phyloP scores from a whole-genome alignment of 1,140 invertebrate species.

The Zaprionus vittiger region DNA sequence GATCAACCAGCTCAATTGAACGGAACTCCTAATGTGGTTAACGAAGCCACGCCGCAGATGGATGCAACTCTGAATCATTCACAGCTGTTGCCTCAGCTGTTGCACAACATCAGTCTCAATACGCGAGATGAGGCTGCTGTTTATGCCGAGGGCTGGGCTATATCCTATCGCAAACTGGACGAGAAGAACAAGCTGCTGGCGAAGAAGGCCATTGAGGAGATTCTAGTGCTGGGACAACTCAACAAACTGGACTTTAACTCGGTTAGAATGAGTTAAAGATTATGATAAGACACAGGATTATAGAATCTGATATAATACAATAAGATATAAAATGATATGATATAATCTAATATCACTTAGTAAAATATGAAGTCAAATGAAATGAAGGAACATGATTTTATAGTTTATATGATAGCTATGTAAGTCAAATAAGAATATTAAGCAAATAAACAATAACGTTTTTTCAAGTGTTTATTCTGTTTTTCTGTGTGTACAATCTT shows the following conservation, averaged over 20 bases:
- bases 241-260: slow-evolving; percentile 41
- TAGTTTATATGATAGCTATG: too few species aligned
- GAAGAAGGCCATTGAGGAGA: slow-evolving; percentile 53
- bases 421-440: not conserved
- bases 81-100: not conserved
- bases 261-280: slow-evolving; percentile 30
- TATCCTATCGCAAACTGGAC: slow-evolving; percentile 49
- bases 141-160: slow-evolving; percentile 49
- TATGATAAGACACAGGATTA: not conserved
- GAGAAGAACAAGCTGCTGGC: slow-evolving; percentile 40
- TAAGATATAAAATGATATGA: not conserved
- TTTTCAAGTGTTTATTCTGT: too few species aligned
- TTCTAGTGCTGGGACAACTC: slow-evolving; percentile 43
- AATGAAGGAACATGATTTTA: too few species aligned
- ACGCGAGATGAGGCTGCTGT: slow-evolving; percentile 38
- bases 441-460: not conserved
- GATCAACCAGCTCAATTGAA: not conserved
- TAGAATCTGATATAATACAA: too few species aligned
- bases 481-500: too few species aligned
- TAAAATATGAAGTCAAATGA: too few species aligned
- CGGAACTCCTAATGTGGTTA: not conserved
- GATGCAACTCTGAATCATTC: not conserved
- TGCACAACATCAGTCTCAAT: not conserved
- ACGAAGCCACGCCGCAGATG: not conserved
- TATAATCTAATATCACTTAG: too few species aligned